Conservation (phyloP, 2,113 vertebrate genomes). For the Jaculus jaculus region DNA sequence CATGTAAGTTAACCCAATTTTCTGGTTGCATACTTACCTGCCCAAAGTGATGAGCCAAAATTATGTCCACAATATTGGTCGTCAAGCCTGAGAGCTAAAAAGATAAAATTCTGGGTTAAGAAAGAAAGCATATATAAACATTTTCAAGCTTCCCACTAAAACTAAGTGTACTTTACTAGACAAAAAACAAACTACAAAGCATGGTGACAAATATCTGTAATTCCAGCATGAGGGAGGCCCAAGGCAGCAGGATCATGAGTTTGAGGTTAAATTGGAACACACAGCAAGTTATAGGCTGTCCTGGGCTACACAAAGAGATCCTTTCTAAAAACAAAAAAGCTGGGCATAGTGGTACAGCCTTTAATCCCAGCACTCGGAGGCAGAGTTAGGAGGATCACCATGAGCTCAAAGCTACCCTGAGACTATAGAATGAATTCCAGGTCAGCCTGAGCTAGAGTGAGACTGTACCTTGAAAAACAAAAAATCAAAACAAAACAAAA, state of each 20-base stretch:
- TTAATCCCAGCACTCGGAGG: too few relatives aligned
- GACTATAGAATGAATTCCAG: too few relatives aligned
- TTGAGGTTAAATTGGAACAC: neutral
- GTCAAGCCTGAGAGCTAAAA: conserved; percentile 95
- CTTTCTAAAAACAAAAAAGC: too few relatives aligned
- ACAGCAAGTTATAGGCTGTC: neutral
- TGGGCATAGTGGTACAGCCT: too few relatives aligned
- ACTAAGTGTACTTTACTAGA: neutral
- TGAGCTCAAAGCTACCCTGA: too few relatives aligned
- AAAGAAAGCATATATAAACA: conserved; percentile 25
- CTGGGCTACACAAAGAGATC: neutral
- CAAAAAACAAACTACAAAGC: neutral
- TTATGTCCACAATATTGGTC: conserved; percentile 93
- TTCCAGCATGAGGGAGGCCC: neutral
- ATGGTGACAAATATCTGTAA: neutral
- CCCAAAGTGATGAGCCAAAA: conserved; percentile 96
- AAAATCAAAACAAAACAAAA: too few relatives aligned
- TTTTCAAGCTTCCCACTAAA: neutral
- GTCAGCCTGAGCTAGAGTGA: too few relatives aligned
- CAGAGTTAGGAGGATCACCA: too few relatives aligned
- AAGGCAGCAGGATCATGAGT: neutral
- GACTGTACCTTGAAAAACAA: too few relatives aligned
- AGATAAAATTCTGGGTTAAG: conserved; percentile 56
- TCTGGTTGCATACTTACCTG: conserved; percentile 87
- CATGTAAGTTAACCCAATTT: neutral